Evolutionary conservation across 2,888 invertebrate species (phyloP).

Genomic region (Acanthoscelides obtectus): DNA sequence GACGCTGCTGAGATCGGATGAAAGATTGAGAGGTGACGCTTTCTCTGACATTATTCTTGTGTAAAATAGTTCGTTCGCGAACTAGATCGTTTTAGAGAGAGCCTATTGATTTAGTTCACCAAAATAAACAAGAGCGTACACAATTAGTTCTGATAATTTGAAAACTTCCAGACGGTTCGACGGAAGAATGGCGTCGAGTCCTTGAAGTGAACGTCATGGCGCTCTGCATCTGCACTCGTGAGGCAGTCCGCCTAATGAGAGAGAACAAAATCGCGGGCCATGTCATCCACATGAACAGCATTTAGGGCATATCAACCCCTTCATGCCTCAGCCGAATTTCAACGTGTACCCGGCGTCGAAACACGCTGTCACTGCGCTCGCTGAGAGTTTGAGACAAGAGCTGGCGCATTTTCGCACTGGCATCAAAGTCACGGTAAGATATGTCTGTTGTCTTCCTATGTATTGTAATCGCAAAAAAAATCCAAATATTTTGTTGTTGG

Average conservation of each 20-base stretch:
- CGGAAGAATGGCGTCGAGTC: slow-evolving; percentile 27
- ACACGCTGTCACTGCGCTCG: slow-evolving; percentile 30
- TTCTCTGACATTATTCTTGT: too few species aligned
- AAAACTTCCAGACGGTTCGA: slow-evolving; percentile 20
- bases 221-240: slow-evolving; percentile 28
- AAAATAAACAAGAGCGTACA: too few species aligned
- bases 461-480: too few species aligned
- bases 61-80: too few species aligned
- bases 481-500: too few species aligned
- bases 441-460: too few species aligned
- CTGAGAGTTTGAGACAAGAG: slow-evolving; percentile 29
- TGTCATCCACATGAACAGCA: slow-evolving; percentile 30
- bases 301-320: slow-evolving; percentile 26
- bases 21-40: too few species aligned
- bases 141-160: too few species aligned
- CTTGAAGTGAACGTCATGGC: slow-evolving; percentile 31
- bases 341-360: slow-evolving; percentile 32
- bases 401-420: slow-evolving; percentile 14
- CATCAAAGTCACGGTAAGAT: slow-evolving; percentile 31
- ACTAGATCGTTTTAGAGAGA: too few species aligned
- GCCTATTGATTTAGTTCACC: too few species aligned
- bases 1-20: too few species aligned
- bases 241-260: slow-evolving; percentile 29
- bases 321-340: slow-evolving; percentile 18
- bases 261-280: slow-evolving; percentile 26